Conservation (phyloP, 2,797 vertebrate genomes). For the Threskiornis aethiopicus region DNA sequence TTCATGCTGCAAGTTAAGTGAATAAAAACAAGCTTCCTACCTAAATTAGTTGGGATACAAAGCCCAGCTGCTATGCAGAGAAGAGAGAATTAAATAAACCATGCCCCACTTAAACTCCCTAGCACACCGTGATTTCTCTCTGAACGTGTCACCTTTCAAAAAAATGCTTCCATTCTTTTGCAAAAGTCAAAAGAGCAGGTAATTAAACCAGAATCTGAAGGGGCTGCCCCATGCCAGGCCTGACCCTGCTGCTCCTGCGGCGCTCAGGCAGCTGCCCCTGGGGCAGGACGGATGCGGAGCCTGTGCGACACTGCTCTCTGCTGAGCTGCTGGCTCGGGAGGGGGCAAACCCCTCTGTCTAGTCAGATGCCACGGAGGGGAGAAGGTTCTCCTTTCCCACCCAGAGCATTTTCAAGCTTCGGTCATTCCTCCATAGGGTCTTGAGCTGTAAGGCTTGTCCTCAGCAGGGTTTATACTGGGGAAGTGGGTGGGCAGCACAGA, state of each 20-base stretch:
- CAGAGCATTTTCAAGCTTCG: background rate
- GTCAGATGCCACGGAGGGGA: background rate
- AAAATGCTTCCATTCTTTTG: background rate
- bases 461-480: background rate
- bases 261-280: background rate
- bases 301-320: background rate
- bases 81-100: background rate
- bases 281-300: background rate
- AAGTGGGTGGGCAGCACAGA: background rate
- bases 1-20: background rate
- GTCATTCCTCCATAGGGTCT: background rate
- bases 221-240: background rate
- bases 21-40: background rate
- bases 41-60: slow-evolving; percentile 16
- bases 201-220: background rate
- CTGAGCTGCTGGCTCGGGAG: background rate
- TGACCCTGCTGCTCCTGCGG: background rate
- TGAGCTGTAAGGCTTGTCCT: background rate
- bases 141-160: background rate
- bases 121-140: background rate
- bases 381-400: background rate
- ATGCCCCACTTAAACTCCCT: background rate
- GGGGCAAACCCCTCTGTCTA: background rate
- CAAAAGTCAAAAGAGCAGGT: background rate
- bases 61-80: background rate